Evolutionary conservation across 1,140 invertebrate genomes (phyloP).

Genomic region (Amphibalanus amphitrite): DNA sequence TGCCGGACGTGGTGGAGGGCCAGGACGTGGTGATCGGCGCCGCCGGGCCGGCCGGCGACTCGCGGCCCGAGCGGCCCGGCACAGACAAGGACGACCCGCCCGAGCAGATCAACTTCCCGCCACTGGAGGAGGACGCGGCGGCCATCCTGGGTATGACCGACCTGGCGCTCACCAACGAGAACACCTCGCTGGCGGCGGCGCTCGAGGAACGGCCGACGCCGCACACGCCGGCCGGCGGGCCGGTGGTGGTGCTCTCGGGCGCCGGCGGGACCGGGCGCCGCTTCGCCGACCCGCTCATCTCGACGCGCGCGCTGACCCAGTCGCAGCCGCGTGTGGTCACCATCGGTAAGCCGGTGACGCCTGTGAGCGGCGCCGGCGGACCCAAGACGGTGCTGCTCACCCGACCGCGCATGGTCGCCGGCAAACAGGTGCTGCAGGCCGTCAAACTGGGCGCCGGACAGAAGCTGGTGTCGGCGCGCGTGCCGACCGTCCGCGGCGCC

Average conservation of each 20-base stretch:
- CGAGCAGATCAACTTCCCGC: not conserved
- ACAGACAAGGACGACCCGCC: not conserved
- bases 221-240: not conserved
- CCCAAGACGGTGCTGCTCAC: constrained; percentile 3
- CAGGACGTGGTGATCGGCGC: not conserved
- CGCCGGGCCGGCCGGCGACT: not conserved
- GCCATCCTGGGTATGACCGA: not conserved
- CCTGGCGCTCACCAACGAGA: not conserved
- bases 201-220: not conserved
- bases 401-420: constrained; percentile 1
- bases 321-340: constrained; percentile 1
- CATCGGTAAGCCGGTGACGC: constrained; percentile 1
- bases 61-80: too few relatives aligned
- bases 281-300: not conserved
- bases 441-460: not conserved
- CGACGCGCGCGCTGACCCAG: not conserved
- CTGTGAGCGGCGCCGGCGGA: not conserved
- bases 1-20: not conserved
- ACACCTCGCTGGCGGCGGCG: not conserved
- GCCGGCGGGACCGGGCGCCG: not conserved
- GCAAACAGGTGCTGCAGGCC: not conserved
- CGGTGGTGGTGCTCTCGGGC: not conserved
- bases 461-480: not conserved
- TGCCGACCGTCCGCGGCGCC: not conserved
- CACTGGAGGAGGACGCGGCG: constrained; percentile 4